Conservation (phyloP, 2,113 vertebrate genomes). For the Sarotherodon lohbergeri region DNA sequence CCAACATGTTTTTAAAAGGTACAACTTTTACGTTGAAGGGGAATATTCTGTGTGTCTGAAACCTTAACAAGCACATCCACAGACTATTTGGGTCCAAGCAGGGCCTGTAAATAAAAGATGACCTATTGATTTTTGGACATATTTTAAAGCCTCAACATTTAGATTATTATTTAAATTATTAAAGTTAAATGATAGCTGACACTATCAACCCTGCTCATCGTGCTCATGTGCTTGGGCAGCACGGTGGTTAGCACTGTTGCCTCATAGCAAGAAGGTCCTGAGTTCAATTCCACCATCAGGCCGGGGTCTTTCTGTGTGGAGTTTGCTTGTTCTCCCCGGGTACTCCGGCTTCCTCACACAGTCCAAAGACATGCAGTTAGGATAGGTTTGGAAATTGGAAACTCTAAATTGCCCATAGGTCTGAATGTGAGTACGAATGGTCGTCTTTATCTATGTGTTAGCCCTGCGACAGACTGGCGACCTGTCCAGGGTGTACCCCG, state of each 20-base stretch:
- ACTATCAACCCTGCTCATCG: not conserved
- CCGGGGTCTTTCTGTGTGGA: not conserved
- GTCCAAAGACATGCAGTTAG: not conserved
- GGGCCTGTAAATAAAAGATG: not conserved
- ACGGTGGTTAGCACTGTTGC: not conserved
- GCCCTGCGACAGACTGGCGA: not conserved
- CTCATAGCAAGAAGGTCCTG: not conserved
- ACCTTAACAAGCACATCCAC: not conserved
- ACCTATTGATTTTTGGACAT: fast-evolving
- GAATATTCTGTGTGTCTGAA: not conserved
- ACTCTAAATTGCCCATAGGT: not conserved
- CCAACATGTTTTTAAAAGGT: not conserved
- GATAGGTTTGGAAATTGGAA: not conserved
- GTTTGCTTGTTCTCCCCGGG: fast-evolving
- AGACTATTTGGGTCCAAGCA: not conserved
- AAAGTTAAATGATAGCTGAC: not conserved
- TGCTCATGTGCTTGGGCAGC: fast-evolving
- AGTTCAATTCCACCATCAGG: not conserved
- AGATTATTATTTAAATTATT: not conserved
- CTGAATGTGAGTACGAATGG: too few species aligned
- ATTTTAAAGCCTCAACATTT: not conserved
- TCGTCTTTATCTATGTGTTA: not conserved
- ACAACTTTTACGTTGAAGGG: fast-evolving
- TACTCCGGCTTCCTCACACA: not conserved
- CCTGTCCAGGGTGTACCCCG: not conserved